A percentile compares a stretch with the other conserved stretches of the same genome.
phyloP scores from a whole-genome alignment of 2,797 vertebrate species.

The Centropyge bicolor region DNA sequence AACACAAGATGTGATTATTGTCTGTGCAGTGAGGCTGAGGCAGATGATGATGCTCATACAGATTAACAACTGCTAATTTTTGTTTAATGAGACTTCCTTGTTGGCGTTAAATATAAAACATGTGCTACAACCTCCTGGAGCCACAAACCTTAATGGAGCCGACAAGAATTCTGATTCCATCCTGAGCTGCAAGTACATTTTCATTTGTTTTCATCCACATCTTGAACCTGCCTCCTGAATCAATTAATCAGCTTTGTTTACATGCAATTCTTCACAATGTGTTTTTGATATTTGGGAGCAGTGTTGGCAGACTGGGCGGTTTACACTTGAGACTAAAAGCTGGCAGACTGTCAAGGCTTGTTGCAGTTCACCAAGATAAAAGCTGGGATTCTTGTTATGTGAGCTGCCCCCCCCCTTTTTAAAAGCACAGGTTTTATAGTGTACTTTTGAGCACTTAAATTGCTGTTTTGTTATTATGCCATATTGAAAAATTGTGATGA shows the following conservation, averaged over 20 bases:
- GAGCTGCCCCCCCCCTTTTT: too few relatives aligned
- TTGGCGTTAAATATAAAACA: constrained; percentile 40
- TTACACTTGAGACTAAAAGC: too few relatives aligned
- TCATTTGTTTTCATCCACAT: background rate
- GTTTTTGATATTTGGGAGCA: too few relatives aligned
- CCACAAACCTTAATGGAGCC: constrained; percentile 40
- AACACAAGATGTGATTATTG: constrained; percentile 40
- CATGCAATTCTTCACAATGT: background rate
- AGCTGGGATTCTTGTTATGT: too few relatives aligned
- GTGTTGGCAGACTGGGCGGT: too few relatives aligned
- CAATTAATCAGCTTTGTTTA: background rate
- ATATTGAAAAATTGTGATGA: too few relatives aligned
- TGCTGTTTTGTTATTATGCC: too few relatives aligned
- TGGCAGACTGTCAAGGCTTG: too few relatives aligned
- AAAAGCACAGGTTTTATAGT: too few relatives aligned
- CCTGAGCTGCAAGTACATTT: background rate
- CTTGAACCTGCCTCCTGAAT: background rate
- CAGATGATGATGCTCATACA: constrained; percentile 30
- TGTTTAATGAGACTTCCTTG: constrained; percentile 57
- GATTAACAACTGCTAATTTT: constrained; percentile 39
- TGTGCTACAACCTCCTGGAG: constrained; percentile 24
- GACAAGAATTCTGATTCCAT: constrained; percentile 5
- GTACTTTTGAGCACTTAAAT: too few relatives aligned
- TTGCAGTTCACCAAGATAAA: too few relatives aligned
- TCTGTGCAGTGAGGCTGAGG: constrained; percentile 11